phyloP scores from a whole-genome alignment of 1,140 invertebrate species.

The Drosophila bocki region DNA sequence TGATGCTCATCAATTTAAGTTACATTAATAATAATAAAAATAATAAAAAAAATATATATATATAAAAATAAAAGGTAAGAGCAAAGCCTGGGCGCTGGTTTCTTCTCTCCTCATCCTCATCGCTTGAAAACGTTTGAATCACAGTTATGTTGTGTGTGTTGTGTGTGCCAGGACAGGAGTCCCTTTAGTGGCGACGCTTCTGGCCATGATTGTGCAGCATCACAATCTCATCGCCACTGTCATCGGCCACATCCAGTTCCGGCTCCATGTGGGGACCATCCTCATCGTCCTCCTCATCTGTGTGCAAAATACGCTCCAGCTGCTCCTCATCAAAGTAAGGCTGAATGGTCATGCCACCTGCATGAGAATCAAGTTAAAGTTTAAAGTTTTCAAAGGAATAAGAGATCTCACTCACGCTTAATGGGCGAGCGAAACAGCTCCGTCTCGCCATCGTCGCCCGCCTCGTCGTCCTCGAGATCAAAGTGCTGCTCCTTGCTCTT shows the following conservation, averaged over 20 bases:
- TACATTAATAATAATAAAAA: constrained; percentile 6
- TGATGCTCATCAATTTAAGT: constrained; percentile 25
- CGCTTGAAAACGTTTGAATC: constrained; percentile 75
- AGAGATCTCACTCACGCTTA: constrained; percentile 81
- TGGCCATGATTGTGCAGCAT: constrained; percentile 79
- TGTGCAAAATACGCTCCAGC: constrained; percentile 67
- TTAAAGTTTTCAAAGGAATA: not conserved
- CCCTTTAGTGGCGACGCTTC: constrained; percentile 56
- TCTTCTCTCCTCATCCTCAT: constrained; percentile 19
- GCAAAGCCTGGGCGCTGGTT: constrained; percentile 23
- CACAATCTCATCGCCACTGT: constrained; percentile 86
- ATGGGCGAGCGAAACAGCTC: constrained; percentile 88
- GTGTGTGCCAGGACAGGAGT: constrained; percentile 20
- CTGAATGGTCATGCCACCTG: constrained; percentile 75
- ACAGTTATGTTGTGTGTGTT: constrained; percentile 77
- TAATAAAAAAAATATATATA: too few relatives aligned
- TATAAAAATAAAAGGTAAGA: constrained; percentile 28
- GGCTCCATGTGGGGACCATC: constrained; percentile 39
- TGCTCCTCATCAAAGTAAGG: constrained; percentile 86
- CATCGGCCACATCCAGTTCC: constrained; percentile 63
- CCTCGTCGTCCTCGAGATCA: constrained; percentile 86
- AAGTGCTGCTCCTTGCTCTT: constrained; percentile 78
- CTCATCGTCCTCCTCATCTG: constrained; percentile 73
- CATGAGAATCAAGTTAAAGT: too few relatives aligned
- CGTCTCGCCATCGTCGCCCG: constrained; percentile 87